Evolutionary conservation across 2,113 vertebrate species (phyloP).

Genomic region (Rhadina sibilatrix): DNA sequence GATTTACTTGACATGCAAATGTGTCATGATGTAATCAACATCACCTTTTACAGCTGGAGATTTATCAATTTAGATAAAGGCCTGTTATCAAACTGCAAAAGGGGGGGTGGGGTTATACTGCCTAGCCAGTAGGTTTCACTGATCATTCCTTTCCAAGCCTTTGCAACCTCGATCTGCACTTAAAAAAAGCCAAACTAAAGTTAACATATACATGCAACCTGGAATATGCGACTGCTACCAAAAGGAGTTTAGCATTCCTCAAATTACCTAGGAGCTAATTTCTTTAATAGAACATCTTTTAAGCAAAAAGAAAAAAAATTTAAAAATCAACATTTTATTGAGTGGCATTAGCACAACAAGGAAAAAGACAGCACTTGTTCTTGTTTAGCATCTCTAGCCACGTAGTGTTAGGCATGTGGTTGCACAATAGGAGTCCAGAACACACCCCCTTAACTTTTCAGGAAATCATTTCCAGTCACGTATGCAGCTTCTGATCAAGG

Average conservation of each 20-base stretch:
- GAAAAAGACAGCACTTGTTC: not conserved
- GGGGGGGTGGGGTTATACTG: not conserved
- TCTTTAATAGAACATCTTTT: not conserved
- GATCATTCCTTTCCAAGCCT: not conserved
- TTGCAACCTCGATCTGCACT: not conserved
- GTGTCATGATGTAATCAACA: accelerated
- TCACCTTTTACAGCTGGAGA: not conserved
- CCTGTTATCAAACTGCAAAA: not conserved
- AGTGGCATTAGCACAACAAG: not conserved
- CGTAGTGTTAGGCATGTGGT: accelerated
- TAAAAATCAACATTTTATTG: not conserved
- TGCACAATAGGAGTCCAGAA: not conserved
- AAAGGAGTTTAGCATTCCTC: not conserved
- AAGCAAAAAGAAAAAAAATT: not conserved
- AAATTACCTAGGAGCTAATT: not conserved
- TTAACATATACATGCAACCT: not conserved
- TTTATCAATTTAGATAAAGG: not conserved
- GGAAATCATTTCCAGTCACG: not conserved
- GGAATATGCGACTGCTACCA: not conserved
- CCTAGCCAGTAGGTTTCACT: not conserved
- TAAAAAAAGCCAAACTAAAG: not conserved
- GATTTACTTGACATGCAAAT: not conserved
- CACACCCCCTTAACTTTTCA: not conserved
- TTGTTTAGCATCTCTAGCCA: not conserved
- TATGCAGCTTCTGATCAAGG: not conserved